These are phyloP conservation scores for Psittacula derbiana DNA, from an alignment of 2,797 vertebrate species.

Conservation along the genomic window DNA sequence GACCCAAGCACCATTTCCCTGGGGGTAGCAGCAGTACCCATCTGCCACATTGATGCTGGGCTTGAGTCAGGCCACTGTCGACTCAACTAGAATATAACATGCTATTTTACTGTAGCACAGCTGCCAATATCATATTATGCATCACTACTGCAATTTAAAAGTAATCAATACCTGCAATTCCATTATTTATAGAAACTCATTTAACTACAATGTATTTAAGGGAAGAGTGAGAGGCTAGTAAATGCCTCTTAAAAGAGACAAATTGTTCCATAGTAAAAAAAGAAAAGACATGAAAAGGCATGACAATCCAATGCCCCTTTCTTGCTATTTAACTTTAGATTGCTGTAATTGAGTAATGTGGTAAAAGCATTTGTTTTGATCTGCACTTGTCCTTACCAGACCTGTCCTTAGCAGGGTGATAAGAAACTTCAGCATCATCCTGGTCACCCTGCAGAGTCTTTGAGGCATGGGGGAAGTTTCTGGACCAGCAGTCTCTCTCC, in stretches of 20 bases:
- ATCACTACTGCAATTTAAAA: neutral
- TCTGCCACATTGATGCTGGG: rapidly evolving
- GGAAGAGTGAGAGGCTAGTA: neutral
- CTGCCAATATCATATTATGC: neutral
- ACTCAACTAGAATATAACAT: neutral
- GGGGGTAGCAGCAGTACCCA: neutral
- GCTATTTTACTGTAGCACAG: neutral
- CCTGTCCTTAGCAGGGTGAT: neutral
- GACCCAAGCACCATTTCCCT: neutral
- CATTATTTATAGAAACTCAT: neutral
- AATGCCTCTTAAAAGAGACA: neutral
- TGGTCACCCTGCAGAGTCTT: neutral
- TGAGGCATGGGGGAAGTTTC: neutral
- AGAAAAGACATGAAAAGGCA: neutral
- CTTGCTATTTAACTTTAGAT: neutral
- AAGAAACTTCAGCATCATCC: neutral
- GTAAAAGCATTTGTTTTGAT: neutral
- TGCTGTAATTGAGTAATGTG: neutral
- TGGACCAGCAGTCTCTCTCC: neutral
- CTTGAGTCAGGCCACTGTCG: neutral
- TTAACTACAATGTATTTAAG: neutral
- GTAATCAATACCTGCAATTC: neutral
- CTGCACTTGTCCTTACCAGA: neutral
- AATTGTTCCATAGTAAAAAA: neutral
- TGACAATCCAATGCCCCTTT: neutral